These are phyloP conservation scores for Rattus norvegicus DNA, from an alignment of 2,113 vertebrate genomes.

Conservation along the genomic window DNA sequence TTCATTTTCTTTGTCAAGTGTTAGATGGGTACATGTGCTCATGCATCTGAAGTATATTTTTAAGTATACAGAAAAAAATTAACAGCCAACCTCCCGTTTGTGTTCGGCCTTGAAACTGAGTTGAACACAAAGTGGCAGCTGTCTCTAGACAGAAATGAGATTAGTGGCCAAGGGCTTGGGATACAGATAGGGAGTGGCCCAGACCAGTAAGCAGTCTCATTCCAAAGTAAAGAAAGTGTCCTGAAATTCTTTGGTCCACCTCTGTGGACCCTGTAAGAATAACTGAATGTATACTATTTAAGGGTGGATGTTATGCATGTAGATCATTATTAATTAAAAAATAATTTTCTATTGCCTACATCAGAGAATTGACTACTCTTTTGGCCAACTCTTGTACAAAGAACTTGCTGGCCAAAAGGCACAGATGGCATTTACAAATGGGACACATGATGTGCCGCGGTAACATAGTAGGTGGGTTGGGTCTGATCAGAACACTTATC, in stretches of 20 bases:
- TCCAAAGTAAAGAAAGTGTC: not conserved
- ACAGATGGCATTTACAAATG: not conserved
- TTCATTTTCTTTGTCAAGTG: not conserved
- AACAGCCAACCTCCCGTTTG: not conserved
- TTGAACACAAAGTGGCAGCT: not conserved
- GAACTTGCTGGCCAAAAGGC: fast-evolving
- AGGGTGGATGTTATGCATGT: not conserved
- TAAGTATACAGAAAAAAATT: not conserved
- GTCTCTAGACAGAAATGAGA: not conserved
- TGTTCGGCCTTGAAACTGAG: slow-evolving; percentile 1
- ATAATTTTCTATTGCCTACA: not conserved
- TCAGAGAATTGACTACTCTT: not conserved
- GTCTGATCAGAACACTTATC: fast-evolving
- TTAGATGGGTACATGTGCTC: not conserved
- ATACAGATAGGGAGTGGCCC: not conserved
- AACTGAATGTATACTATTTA: not conserved
- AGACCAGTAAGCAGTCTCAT: not conserved
- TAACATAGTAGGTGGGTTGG: fast-evolving
- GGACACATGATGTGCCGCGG: fast-evolving
- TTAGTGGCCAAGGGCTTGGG: not conserved
- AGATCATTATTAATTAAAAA: not conserved
- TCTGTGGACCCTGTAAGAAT: not conserved
- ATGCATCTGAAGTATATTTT: not conserved
- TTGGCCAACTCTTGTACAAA: not conserved
- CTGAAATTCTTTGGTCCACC: not conserved